Evolutionary conservation across 2,797 vertebrate species (phyloP).

Genomic region (Knipowitschia caucasica): DNA sequence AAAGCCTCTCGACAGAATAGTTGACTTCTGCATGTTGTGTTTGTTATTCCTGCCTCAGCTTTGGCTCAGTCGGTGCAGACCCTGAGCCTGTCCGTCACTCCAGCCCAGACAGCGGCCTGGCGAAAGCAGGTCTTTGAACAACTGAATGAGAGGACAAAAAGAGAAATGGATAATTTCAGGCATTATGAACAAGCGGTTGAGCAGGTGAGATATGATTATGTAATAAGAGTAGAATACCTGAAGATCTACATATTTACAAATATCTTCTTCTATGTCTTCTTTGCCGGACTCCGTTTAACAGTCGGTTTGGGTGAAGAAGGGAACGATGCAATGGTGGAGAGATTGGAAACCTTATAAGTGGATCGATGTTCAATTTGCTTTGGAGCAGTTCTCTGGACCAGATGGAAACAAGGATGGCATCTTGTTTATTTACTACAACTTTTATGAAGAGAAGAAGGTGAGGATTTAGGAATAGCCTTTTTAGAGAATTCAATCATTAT

Average conservation of each 20-base stretch:
- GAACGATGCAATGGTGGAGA: constrained; percentile 93
- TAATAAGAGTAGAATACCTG: not conserved
- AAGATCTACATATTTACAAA: not conserved
- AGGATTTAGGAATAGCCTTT: not conserved
- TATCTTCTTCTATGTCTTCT: not conserved
- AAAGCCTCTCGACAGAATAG: not conserved
- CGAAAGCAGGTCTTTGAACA: constrained; percentile 94
- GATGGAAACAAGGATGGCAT: constrained; percentile 92
- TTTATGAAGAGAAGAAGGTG: constrained; percentile 94
- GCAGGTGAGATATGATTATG: constrained; percentile 74
- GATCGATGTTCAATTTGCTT: constrained; percentile 89
- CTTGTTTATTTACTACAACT: constrained; percentile 93
- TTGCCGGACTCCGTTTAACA: constrained; percentile 39
- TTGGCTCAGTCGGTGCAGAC: constrained; percentile 81
- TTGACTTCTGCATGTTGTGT: not conserved
- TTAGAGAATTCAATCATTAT: not conserved
- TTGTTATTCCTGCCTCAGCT: constrained; percentile 60
- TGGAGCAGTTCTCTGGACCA: constrained; percentile 91
- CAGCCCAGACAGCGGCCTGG: constrained; percentile 89
- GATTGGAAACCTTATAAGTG: constrained; percentile 96
- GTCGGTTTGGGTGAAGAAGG: constrained; percentile 98
- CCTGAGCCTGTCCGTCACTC: constrained; percentile 84
- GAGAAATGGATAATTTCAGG: constrained; percentile 91
- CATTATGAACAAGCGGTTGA: constrained; percentile 95
- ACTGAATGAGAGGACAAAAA: constrained; percentile 86